A percentile compares a stretch with the other conserved stretches of the same genome.
Conservation (phyloP, 92 coral and sea anemone species). For the Zoanthus gigantus region DNA sequence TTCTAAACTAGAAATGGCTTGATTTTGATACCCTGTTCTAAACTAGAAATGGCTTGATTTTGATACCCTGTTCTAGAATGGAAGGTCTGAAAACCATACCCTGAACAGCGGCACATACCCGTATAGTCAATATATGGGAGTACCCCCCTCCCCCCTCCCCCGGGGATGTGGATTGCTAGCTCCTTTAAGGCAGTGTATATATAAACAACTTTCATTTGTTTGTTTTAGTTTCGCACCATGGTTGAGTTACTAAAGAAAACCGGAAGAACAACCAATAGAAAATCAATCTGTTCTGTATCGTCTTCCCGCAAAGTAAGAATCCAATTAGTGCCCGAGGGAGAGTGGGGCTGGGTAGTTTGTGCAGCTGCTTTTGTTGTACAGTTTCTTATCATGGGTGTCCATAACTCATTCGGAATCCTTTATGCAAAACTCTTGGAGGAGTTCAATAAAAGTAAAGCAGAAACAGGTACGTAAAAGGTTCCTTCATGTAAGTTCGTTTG, state of each 20-base stretch:
- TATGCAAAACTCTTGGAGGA: conserved; percentile 45
- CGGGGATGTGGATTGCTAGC: no score
- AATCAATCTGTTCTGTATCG: not conserved
- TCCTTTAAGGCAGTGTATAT: no score
- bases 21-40: no score
- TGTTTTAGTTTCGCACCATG: not conserved
- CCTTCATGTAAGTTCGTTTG: not conserved
- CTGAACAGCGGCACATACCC: no score
- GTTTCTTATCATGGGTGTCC: conserved; percentile 33
- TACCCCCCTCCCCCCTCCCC: no score
- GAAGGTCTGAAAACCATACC: no score
- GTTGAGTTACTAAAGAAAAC: not conserved
- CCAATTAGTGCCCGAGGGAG: conserved; percentile 36
- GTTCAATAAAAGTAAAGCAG: conserved; percentile 39
- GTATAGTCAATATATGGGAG: no score
- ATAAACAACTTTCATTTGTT: not conserved
- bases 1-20: no score
- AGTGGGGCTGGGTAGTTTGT: conserved; percentile 44
- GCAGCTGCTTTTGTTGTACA: conserved; percentile 33
- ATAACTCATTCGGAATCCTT: conserved; percentile 40
- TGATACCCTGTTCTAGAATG: no score
- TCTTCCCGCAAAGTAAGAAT: not conserved
- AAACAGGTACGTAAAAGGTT: conserved; percentile 16
- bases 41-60: no score
- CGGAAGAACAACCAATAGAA: not conserved